Base-by-base conservation (phyloP, 2,113 vertebrate genomes). In the Tympanuchus pallidicinctus region DNA sequence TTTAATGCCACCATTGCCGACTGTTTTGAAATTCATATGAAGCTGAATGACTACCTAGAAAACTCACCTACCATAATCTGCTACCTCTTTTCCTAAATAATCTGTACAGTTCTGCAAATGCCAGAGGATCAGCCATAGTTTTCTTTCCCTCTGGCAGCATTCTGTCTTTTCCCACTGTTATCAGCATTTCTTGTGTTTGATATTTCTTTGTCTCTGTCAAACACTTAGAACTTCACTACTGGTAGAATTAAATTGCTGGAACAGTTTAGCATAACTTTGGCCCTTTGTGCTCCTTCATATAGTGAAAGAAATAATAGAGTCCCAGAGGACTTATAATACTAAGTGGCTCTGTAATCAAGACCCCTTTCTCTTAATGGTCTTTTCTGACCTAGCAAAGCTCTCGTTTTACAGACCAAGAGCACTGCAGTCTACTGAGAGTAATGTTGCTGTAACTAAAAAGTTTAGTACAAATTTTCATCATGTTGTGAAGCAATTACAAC, bases 21-120 rank as follows among this genome's bases (percentile, higher is more conserved):
- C 38, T 63, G 40, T 88, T 95, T 96, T 91, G 75, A 93, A 95
- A 94, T 95, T 94, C 87, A 95, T 57, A 89, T 85, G 60, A 73
- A 88, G 61, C 43, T 80, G 89, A 93, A 92, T 86, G 65, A 91
- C 38, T 81, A 88, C 27, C 25, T 80, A 83, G 61, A 92, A 90
- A 83, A 77, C 76, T 95, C 67, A 94, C 88, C 75, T 95, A 38
- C 45, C 27, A 28, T 65, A 95, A 85, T 88, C 24, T 94, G 27
- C 48, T 87, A 73, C 27, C 67, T 91, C 56, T 94, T 96, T 79
- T 70, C 64, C 13, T 71, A 67, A 5, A 8, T 66, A 85, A 43
- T 86, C 22, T 81, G 5, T 45, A 47, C 34, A 13, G 4, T 74
- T 87, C 45, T 89, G 65, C 43, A 71, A 38, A 60, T 88, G 30